Percentiles rank a stretch among this genome's conserved stretches.
phyloP scores from a whole-genome alignment of 2,113 vertebrate genomes.

The Cryptomyrus ogoouensis region DNA sequence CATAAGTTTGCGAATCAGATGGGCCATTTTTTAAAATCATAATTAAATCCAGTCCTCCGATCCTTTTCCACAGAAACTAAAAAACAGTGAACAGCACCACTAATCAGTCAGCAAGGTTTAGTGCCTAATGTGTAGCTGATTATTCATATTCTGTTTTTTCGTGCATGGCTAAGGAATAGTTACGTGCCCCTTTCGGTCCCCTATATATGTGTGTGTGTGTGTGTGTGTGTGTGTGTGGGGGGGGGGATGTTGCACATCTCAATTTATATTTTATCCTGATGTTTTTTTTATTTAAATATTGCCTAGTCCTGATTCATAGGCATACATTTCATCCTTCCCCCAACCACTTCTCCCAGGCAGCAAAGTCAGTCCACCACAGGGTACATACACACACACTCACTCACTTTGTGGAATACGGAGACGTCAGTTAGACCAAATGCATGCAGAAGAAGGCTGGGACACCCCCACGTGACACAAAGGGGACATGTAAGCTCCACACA shows the following conservation, averaged over 20 bases:
- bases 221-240: too few species aligned
- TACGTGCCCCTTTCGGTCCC: background rate
- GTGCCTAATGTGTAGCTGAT: background rate
- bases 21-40: background rate
- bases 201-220: background rate
- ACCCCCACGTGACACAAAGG: background rate
- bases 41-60: background rate
- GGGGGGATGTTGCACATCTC: background rate
- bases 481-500: background rate
- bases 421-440: background rate
- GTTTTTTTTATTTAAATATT: background rate
- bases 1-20: background rate
- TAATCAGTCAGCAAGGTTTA: background rate
- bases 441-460: background rate
- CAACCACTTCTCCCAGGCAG: background rate
- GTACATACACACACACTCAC: background rate
- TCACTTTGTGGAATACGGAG: background rate
- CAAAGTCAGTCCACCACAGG: background rate
- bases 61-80: background rate
- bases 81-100: background rate
- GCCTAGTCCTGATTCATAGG: background rate
- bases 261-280: background rate
- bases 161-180: background rate
- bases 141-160: background rate
- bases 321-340: background rate